Evolutionary conservation across 2,113 vertebrate species (phyloP).

Genomic region (Nothoprocta pentlandii): DNA sequence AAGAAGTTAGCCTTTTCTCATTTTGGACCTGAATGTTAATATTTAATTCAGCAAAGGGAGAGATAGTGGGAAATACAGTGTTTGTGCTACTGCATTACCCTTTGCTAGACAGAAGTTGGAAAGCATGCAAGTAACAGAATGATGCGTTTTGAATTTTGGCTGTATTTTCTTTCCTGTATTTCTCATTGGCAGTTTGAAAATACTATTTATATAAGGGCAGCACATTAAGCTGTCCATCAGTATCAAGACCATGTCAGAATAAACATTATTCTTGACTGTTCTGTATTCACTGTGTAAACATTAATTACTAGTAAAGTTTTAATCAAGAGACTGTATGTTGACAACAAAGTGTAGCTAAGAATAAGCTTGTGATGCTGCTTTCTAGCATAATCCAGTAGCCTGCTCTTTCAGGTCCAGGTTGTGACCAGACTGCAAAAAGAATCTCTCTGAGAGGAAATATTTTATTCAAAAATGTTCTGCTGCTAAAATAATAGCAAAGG

Average conservation of each 20-base stretch:
- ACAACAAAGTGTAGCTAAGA: background rate
- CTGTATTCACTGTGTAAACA: background rate
- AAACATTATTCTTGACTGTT: background rate
- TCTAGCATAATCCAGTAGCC: background rate
- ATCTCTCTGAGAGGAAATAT: background rate
- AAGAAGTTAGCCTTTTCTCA: slow-evolving; percentile 10
- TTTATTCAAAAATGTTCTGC: slow-evolving; percentile 29
- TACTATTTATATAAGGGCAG: background rate
- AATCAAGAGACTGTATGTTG: background rate
- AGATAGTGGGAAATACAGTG: background rate
- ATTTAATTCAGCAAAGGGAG: background rate
- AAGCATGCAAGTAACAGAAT: background rate
- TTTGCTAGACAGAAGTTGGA: background rate
- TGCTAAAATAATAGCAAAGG: slow-evolving; percentile 35
- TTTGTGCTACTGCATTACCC: background rate
- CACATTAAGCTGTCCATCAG: background rate
- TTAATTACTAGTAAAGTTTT: too few relatives aligned
- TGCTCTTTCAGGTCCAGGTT: fast-evolving
- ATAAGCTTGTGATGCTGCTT: fast-evolving
- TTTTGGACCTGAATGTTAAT: background rate
- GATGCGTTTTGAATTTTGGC: background rate
- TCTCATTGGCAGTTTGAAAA: background rate
- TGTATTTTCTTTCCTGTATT: background rate
- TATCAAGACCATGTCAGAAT: background rate
- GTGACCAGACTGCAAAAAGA: background rate